Evolutionary conservation across 2,888 invertebrate genomes (phyloP).

Genomic region (Ommatoiulus sabulosus): DNA sequence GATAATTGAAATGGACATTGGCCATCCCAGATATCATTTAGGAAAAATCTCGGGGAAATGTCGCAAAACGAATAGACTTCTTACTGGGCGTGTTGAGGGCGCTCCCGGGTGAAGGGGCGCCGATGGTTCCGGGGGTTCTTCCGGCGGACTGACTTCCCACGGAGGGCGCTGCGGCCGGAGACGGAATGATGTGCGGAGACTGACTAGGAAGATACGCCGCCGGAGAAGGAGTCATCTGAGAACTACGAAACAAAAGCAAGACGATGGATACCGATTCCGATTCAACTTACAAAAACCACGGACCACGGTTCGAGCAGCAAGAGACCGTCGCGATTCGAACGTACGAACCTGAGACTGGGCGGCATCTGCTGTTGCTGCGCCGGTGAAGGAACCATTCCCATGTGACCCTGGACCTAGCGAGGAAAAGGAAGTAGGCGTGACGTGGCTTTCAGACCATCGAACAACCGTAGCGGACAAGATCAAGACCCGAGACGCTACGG

Average conservation of each 20-base stretch:
- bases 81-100: slow-evolving; percentile 81
- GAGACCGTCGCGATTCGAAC: no score
- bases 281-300: no score
- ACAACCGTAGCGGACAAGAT: no score
- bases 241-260: background rate
- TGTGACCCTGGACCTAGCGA: slow-evolving; percentile 54
- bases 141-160: slow-evolving; percentile 50
- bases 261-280: no score
- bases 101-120: slow-evolving; percentile 81
- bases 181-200: slow-evolving; percentile 62
- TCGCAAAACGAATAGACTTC: background rate
- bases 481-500: no score
- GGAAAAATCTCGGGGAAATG: no score
- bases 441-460: no score
- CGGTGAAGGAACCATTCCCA: slow-evolving; percentile 58
- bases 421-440: no score
- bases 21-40: no score
- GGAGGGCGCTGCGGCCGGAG: slow-evolving; percentile 60
- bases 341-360: background rate
- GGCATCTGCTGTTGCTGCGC: slow-evolving; percentile 55
- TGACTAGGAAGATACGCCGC: slow-evolving; percentile 61
- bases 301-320: no score
- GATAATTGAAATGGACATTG: no score
- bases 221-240: slow-evolving; percentile 59
- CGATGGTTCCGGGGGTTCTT: slow-evolving; percentile 56